These are phyloP conservation scores for Antheraea pernyi DNA, from an alignment of 1,140 invertebrate species.

Conservation along the genomic window DNA sequence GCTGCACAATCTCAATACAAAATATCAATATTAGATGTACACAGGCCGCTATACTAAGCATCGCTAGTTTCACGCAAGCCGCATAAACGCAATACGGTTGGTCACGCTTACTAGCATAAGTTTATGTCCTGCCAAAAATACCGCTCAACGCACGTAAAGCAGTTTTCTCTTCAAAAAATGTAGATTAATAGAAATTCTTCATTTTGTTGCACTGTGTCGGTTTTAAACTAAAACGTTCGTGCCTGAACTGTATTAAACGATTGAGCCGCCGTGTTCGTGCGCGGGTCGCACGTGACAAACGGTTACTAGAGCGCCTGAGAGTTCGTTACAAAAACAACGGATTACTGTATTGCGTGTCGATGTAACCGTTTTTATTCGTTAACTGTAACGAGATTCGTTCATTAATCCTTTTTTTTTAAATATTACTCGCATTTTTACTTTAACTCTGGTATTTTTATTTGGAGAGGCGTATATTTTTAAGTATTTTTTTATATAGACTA, in stretches of 20 bases:
- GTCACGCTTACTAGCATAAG: no score
- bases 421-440: not conserved
- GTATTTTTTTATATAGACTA: no score
- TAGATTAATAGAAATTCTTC: not conserved
- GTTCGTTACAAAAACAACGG: not conserved
- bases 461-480: no score
- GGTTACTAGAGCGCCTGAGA: not conserved
- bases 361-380: not conserved
- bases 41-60: no score
- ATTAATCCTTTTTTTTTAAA: not conserved
- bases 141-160: no score
- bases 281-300: not conserved
- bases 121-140: no score
- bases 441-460: no score
- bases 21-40: no score
- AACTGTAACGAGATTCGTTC: not conserved
- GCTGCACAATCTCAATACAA: no score
- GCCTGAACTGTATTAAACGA: not conserved
- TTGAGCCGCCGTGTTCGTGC: not conserved
- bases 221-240: not conserved
- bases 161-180: no score
- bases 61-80: no score
- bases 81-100: no score
- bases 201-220: not conserved
- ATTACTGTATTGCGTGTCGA: not conserved